Evolutionary conservation across 2,888 invertebrate genomes (phyloP).

Genomic region (Chalcis sispes): DNA sequence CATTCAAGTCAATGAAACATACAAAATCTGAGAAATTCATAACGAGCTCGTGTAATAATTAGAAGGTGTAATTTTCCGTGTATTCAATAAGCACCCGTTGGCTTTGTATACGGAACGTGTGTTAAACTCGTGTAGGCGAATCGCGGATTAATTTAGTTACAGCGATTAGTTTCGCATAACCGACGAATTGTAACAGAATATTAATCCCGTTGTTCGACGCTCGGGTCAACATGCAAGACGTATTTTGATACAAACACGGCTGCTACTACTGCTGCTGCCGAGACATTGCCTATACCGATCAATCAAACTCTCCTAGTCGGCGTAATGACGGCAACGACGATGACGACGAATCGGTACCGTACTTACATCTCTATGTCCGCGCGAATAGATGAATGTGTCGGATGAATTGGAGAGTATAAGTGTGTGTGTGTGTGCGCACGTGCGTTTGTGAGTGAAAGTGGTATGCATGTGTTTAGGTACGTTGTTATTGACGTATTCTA

Average conservation of each 20-base stretch:
- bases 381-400: background rate
- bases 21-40: too few relatives aligned
- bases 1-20: too few relatives aligned
- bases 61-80: background rate
- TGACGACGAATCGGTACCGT: background rate
- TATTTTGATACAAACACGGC: slow-evolving; percentile 52
- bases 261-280: slow-evolving; percentile 56
- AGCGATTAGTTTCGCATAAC: slow-evolving; percentile 34
- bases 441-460: background rate
- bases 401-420: background rate
- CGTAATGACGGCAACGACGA: background rate
- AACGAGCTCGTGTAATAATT: background rate
- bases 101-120: too few relatives aligned
- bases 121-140: background rate
- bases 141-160: slow-evolving; percentile 28
- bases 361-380: background rate
- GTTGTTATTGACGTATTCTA: background rate
- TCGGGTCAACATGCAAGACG: slow-evolving; percentile 5
- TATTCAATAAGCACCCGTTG: background rate
- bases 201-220: background rate
- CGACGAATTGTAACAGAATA: slow-evolving; percentile 31
- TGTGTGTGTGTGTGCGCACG: background rate
- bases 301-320: slow-evolving; percentile 60
- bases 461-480: background rate
- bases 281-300: slow-evolving; percentile 61